Conservation (phyloP, 2,888 invertebrate genomes). For the Pantelozetes paolii region DNA sequence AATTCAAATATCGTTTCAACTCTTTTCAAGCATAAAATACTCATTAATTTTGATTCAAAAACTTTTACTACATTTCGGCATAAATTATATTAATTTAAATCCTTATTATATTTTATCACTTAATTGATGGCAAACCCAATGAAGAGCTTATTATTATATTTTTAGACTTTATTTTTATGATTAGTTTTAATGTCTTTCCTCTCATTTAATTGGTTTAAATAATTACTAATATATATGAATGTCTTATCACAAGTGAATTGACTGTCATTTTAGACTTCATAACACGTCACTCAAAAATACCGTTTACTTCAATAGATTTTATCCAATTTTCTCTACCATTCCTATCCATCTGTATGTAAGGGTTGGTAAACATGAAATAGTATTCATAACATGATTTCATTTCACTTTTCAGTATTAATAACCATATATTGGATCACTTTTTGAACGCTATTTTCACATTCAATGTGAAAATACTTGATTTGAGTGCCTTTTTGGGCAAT, state of each 20-base stretch:
- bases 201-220: constrained; percentile 16
- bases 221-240: neutral
- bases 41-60: too few species aligned
- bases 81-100: neutral
- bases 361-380: neutral
- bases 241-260: neutral
- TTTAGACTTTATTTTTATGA: too few species aligned
- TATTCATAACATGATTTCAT: neutral
- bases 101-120: neutral
- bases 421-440: too few species aligned
- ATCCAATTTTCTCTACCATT: neutral
- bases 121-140: too few species aligned
- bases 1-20: too few species aligned
- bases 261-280: neutral
- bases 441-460: neutral
- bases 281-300: neutral
- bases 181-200: neutral
- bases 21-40: too few species aligned
- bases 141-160: too few species aligned
- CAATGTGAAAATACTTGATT: neutral
- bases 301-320: neutral
- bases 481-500: neutral
- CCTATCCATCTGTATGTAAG: neutral
- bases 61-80: neutral
- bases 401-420: neutral